These are phyloP conservation scores for Drosophila melanogaster DNA, from an alignment of 1,140 invertebrate genomes.

Conservation along the genomic window Release_6_plus_ISO1_MT NC_004354.4:6078001-6078500, in stretches of 20 bases:
- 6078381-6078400: constrained; percentile 12
- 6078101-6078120: neutral
- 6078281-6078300: constrained; percentile 3
- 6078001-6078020: neutral
- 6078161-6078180: constrained; percentile 1
- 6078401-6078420: constrained; percentile 2
- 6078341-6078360: neutral
- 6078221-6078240: neutral
- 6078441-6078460: constrained; percentile 3
- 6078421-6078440: constrained; percentile 7
- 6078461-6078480: constrained; percentile 22
- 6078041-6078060: neutral
- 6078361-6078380: constrained; percentile 33
- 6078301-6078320: constrained; percentile 19
- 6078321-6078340: neutral
- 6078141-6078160: neutral
- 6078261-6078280: neutral
- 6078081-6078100: too few relatives aligned
- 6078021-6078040: neutral
- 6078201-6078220: neutral
- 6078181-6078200: constrained; percentile 3
- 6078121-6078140: neutral
- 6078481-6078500: neutral
- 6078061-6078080: neutral
- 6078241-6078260: neutral